Evolutionary conservation across 2,888 invertebrate genomes (phyloP).

Genomic region (Pandemis corylana): DNA sequence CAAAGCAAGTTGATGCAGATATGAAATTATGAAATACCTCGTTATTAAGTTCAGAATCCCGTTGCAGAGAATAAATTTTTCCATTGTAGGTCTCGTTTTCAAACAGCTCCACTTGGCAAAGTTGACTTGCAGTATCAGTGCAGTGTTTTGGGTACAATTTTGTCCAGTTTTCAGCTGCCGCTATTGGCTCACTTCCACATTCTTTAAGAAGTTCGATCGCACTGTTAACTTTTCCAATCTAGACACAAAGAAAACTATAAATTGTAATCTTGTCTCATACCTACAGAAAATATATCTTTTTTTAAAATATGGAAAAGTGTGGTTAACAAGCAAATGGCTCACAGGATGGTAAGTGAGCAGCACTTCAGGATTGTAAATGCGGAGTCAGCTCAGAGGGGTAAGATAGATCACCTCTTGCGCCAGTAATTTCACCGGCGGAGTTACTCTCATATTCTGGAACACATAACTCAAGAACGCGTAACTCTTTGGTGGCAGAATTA

Average conservation of each 20-base stretch:
- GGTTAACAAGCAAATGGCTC: no score
- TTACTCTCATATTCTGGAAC: no score
- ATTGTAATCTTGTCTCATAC: not conserved
- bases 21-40: conserved; percentile 43
- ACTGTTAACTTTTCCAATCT: conserved; percentile 67
- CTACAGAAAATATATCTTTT: no score
- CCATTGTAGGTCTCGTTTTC: conserved; percentile 62
- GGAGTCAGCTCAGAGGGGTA: no score
- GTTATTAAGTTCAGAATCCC: conserved; percentile 42
- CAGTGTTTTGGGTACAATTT: conserved; percentile 68
- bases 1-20: not conserved
- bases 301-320: no score
- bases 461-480: no score
- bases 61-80: conserved; percentile 55
- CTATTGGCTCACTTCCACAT: conserved; percentile 59
- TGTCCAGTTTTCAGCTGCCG: conserved; percentile 62
- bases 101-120: conserved; percentile 62
- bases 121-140: conserved; percentile 63
- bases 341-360: no score
- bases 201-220: conserved; percentile 69
- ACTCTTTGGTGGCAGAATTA: no score
- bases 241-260: conserved; percentile 5
- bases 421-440: no score
- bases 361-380: no score
- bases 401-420: no score